Percentiles rank a stretch among this genome's conserved stretches.
Evolutionary conservation across 2,113 vertebrate genomes (phyloP).

Genomic region (Clupea harengus): DNA sequence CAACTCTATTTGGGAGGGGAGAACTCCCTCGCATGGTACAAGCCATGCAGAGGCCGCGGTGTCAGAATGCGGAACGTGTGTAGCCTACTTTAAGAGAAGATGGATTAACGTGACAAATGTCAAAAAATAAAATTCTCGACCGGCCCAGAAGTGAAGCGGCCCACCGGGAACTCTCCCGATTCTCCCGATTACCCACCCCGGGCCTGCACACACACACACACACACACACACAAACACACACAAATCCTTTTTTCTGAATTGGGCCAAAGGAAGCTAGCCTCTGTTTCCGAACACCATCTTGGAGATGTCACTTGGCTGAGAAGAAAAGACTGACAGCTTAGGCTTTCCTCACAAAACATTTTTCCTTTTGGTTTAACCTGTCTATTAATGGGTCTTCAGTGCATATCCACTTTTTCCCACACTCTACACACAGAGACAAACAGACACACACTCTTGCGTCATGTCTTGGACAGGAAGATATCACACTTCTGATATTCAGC

Average conservation of each 20-base stretch:
- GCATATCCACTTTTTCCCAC: neutral
- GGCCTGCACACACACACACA: neutral
- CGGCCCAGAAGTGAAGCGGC: no score
- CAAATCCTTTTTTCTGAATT: neutral
- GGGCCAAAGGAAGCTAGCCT: neutral
- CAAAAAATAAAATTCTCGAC: no score
- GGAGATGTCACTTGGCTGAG: neutral
- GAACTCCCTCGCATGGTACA: no score
- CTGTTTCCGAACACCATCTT: neutral
- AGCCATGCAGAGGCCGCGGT: no score
- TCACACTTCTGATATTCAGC: conserved; percentile 40
- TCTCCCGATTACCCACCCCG: no score
- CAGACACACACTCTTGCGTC: neutral
- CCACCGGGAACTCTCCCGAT: no score
- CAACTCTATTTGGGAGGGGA: no score
- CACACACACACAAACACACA: neutral
- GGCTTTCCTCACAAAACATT: neutral
- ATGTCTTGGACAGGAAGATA: neutral
- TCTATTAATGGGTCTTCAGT: neutral
- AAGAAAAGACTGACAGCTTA: neutral
- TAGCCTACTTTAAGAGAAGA: no score
- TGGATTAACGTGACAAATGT: no score
- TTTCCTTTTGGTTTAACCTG: neutral
- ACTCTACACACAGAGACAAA: neutral
- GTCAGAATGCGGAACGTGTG: no score